phyloP scores from a whole-genome alignment of 2,797 vertebrate species.

The Poecilia gillii region DNA sequence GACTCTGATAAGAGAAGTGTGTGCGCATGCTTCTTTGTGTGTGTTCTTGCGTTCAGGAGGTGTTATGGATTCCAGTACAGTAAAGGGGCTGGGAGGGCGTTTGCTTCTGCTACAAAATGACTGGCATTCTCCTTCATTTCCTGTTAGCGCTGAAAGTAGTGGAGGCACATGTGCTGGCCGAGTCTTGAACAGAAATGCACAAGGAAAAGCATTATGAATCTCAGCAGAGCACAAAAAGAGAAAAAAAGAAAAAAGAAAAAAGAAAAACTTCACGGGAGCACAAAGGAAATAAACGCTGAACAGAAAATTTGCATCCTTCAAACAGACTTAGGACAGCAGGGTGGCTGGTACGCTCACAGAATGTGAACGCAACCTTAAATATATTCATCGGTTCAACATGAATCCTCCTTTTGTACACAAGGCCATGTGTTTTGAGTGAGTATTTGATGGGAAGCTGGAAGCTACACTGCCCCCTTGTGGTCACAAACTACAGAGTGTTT shows the following conservation, averaged over 20 bases:
- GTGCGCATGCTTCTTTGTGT: constrained; percentile 12
- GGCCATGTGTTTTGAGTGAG: constrained; percentile 15
- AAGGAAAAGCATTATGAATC: constrained; percentile 17
- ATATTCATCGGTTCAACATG: neutral
- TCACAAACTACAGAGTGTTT: constrained; percentile 8
- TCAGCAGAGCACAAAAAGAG: neutral
- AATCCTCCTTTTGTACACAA: constrained; percentile 7
- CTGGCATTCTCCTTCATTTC: constrained; percentile 84
- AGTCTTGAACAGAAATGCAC: constrained; percentile 33
- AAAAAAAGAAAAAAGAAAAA: neutral
- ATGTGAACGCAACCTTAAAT: neutral
- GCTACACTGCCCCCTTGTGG: constrained; percentile 77
- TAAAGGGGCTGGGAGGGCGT: constrained; percentile 64
- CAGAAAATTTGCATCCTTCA: neutral
- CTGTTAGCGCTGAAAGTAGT: constrained; percentile 59
- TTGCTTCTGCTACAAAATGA: constrained; percentile 75
- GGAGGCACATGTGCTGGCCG: constrained; percentile 50
- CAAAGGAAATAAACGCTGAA: constrained; percentile 11
- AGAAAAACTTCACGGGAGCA: neutral
- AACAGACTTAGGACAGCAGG: neutral
- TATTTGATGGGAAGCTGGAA: constrained; percentile 9
- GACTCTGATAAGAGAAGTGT: constrained; percentile 23
- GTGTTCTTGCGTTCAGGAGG: constrained; percentile 35
- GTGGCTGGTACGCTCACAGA: neutral
- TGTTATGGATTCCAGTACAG: constrained; percentile 64